A percentile compares a stretch with the other conserved stretches of the same genome.
Evolutionary conservation across 1,140 invertebrate genomes (phyloP).

Genomic region (Apolygus lucorum): DNA sequence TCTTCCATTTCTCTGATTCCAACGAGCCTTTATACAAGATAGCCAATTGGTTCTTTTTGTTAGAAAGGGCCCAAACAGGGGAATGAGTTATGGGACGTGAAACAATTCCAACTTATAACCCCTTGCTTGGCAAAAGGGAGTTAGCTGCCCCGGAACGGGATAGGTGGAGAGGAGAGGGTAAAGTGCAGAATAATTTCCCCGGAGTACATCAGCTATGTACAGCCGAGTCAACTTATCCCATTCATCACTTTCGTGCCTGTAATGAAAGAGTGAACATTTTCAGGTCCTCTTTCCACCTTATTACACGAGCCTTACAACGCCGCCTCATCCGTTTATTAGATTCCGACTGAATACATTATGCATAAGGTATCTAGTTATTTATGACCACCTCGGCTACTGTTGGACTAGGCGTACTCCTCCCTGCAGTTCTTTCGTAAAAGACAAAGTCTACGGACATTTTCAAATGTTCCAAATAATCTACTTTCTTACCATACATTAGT

Average conservation of each 20-base stretch:
- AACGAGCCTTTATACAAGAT: background rate
- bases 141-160: background rate
- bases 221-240: constrained; percentile 13
- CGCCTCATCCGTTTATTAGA: constrained; percentile 13
- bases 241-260: constrained; percentile 9
- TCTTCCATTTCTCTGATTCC: background rate
- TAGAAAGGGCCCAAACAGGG: background rate
- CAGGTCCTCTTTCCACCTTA: constrained; percentile 12
- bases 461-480: no score
- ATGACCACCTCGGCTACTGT: background rate
- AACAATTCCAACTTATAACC: constrained; percentile 12
- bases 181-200: constrained; percentile 13
- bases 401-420: no score
- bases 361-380: constrained; percentile 12
- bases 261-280: constrained; percentile 17
- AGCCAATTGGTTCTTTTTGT: constrained; percentile 7
- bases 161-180: background rate
- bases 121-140: constrained; percentile 10
- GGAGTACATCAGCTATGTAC: constrained; percentile 14
- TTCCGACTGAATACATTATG: constrained; percentile 10
- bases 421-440: no score
- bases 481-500: no score
- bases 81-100: constrained; percentile 8
- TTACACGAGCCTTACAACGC: constrained; percentile 4
- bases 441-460: no score